Percentiles rank a stretch among this genome's conserved stretches.
Conservation (phyloP, 2,797 vertebrate genomes). For the Aldrovandia affinis region DNA sequence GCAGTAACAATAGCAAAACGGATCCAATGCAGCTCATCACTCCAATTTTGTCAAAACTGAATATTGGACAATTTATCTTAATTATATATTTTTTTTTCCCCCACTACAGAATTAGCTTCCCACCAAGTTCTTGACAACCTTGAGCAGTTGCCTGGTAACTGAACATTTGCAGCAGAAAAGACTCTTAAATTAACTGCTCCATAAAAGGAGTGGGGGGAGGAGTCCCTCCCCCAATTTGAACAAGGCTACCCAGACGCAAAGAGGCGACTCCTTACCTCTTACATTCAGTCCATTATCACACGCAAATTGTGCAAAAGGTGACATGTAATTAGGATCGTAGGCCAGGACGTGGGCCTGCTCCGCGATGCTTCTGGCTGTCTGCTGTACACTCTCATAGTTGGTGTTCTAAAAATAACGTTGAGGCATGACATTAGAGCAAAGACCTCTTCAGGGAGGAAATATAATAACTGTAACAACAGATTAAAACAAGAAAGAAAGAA, state of each 20-base stretch:
- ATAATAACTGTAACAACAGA: not conserved
- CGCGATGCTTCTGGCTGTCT: conserved; percentile 94
- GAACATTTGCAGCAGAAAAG: not conserved
- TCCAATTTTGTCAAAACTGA: not conserved
- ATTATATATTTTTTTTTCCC: not conserved
- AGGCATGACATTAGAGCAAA: not conserved
- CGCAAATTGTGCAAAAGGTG: conserved; percentile 96
- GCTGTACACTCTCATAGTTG: conserved; percentile 96
- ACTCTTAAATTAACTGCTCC: conserved; percentile 1
- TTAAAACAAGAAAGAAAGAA: not conserved
- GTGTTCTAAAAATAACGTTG: conserved; percentile 76
- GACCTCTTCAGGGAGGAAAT: not conserved
- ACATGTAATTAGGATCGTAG: conserved; percentile 99
- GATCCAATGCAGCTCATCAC: not conserved
- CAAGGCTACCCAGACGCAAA: too few species aligned
- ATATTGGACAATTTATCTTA: too few species aligned
- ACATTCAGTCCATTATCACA: conserved; percentile 97
- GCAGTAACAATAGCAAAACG: not conserved
- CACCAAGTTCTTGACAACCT: not conserved
- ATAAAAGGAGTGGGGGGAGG: not conserved
- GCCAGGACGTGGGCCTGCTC: conserved; percentile 96
- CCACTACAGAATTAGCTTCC: not conserved
- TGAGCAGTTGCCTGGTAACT: conserved; percentile 14
- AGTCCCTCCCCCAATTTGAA: not conserved
- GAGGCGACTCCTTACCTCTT: conserved; percentile 79